A percentile compares a stretch with the other conserved stretches of the same genome.
Evolutionary conservation across 1,140 invertebrate genomes (phyloP).

Genomic region (Tachypleus tridentatus): DNA sequence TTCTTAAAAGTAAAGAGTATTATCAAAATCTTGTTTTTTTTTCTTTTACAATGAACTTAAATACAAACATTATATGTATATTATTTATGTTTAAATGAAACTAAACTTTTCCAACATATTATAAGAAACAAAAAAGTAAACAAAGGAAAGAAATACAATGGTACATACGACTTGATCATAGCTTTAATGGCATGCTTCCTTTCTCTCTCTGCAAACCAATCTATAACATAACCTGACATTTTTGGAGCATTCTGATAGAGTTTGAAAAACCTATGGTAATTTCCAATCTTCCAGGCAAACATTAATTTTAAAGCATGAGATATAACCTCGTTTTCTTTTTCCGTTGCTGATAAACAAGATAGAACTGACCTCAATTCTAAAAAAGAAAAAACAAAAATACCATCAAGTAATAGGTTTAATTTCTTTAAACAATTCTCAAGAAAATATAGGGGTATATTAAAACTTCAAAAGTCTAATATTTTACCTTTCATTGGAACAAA

Average conservation of each 20-base stretch:
- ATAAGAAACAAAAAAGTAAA: no score
- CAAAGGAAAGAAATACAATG: conserved; percentile 7
- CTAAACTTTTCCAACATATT: no score
- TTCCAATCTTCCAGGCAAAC: conserved; percentile 78
- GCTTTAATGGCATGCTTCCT: conserved; percentile 76
- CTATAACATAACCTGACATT: conserved; percentile 93
- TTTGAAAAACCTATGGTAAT: conserved; percentile 84
- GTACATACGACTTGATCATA: conserved; percentile 92
- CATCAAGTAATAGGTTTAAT: conserved; percentile 3
- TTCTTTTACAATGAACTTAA: no score
- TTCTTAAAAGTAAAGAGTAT: no score
- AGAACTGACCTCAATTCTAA: conserved; percentile 85
- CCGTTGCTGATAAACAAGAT: conserved; percentile 57
- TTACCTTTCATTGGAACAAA: conserved; percentile 1
- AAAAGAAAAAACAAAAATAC: conserved; percentile 32
- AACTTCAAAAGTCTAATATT: background rate
- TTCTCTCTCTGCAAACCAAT: conserved; percentile 91
- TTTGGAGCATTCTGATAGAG: conserved; percentile 73
- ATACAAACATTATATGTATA: no score
- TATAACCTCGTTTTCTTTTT: conserved; percentile 72
- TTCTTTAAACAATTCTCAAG: background rate
- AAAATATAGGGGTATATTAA: conserved; percentile 9
- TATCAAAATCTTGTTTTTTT: no score
- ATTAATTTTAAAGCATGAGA: conserved; percentile 72
- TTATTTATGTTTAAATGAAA: no score